Evolutionary conservation across 2,888 invertebrate genomes (phyloP), one percentile per base, ranked within the genome.

Genomic region (Phalangium opilio): DNA sequence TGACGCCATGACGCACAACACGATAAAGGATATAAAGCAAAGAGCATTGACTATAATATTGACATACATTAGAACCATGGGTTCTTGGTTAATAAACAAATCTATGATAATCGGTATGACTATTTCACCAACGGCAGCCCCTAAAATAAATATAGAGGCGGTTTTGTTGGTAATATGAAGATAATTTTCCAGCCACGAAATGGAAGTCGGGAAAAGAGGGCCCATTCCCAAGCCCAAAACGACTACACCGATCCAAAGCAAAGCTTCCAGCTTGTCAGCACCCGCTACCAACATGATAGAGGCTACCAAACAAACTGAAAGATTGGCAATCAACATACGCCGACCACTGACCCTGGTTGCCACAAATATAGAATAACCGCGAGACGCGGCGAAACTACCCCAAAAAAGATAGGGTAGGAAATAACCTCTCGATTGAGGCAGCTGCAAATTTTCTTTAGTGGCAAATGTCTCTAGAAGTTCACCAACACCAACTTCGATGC

Each of bases 141-240:
- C 68, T 2, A 66, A 57, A 5, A 67, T 63, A 47, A 70, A 63
- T n/a, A 67, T 59, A 2, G 69, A 64, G 1, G 68, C 65, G 2
- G 66, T 62, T 51, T 65, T 64, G n/a, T 70, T 67, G 1, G 67
- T 65, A 11, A 70, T 57, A 19, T 62, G 62, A 44, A 68, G 63
- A 54, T 67, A 66, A 17, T 60, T 58, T 52, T 69, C 68, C 2
- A 67, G 61, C 69, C 69, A 70, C 2, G 65, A 60, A n/a, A 70
- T 61, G 14, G 64, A 63, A 0, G 68, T 63, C 5, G 70, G 69
- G 50, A 70, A 68, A 7, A 68, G 62, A 7, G 69, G 67, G 0
- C 69, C 67, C 59, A 69, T 61, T 15, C 70, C 69, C 2, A 67
- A 54, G 3, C 68, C 69, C 11, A 70, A 55, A 3, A 64, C 50